These are phyloP conservation scores for Corythoichthys intestinalis DNA, from an alignment of 2,113 vertebrate genomes.

Conservation along the genomic window DNA sequence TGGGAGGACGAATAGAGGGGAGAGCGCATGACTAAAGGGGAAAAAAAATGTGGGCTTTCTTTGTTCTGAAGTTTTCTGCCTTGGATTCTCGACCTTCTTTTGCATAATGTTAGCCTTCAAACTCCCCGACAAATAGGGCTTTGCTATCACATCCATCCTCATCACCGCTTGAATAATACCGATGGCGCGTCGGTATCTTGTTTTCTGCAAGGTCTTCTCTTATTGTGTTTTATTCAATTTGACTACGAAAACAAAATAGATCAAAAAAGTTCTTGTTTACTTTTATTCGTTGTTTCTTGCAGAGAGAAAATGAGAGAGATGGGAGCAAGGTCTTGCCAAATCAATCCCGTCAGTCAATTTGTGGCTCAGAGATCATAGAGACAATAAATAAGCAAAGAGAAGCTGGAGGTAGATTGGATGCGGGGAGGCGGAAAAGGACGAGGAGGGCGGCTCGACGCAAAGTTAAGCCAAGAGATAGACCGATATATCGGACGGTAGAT, in stretches of 20 bases:
- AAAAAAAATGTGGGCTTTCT: not conserved
- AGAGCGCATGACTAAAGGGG: not conserved
- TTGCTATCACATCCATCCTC: constrained; percentile 33
- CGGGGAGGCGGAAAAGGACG: constrained; percentile 4
- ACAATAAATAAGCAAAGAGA: constrained; percentile 60
- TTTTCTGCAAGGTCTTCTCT: constrained; percentile 5
- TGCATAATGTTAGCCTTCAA: constrained; percentile 4
- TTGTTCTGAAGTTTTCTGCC: not conserved
- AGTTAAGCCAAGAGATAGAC: constrained; percentile 45
- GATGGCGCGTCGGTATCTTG: constrained; percentile 11
- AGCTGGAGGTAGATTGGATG: constrained; percentile 19
- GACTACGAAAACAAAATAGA: constrained; percentile 45
- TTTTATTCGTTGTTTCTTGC: not conserved
- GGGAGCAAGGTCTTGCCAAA: constrained; percentile 42
- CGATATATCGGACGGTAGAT: constrained; percentile 21
- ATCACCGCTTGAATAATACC: constrained; percentile 20
- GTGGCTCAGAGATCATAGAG: constrained; percentile 43
- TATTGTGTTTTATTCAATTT: constrained; percentile 19
- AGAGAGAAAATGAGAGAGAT: constrained; percentile 26
- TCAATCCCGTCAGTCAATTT: constrained; percentile 65
- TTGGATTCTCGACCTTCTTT: not conserved
- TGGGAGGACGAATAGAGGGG: constrained; percentile 57
- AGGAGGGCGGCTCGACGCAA: constrained; percentile 11
- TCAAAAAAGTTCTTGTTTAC: constrained; percentile 39
- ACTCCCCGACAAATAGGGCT: constrained; percentile 24